Evolutionary conservation across 2,113 vertebrate species (phyloP).

Genomic region (Sebastes fasciatus): DNA sequence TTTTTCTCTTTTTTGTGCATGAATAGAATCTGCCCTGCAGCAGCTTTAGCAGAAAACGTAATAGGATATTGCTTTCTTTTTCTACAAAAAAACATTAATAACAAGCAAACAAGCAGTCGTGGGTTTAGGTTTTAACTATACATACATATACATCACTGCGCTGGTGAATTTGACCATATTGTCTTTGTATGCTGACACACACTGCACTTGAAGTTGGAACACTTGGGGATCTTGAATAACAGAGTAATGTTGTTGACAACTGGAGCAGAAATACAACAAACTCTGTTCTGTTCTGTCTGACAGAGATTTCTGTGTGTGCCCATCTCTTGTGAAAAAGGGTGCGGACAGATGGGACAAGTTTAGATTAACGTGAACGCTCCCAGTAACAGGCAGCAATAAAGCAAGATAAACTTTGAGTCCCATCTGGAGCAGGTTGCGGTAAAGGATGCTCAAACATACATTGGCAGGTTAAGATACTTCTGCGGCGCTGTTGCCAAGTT

Average conservation of each 20-base stretch:
- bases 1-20: neutral
- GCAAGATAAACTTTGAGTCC: neutral
- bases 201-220: neutral
- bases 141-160: neutral
- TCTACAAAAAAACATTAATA: neutral
- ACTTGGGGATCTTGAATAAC: neutral
- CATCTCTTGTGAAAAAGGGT: neutral
- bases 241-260: neutral
- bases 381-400: neutral
- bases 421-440: neutral
- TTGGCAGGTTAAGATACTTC: neutral
- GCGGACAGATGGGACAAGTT: neutral
- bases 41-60: neutral
- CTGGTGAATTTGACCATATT: neutral
- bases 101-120: neutral
- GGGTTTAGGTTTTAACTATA: neutral
- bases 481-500: neutral
- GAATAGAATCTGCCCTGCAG: neutral
- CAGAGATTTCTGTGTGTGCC: neutral
- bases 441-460: neutral
- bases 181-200: neutral
- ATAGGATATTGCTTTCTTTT: neutral
- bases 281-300: neutral
- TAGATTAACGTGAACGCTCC: neutral
- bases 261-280: neutral